Percentiles rank a stretch among this genome's conserved stretches.
Evolutionary conservation across 2,888 invertebrate genomes (phyloP).

Genomic region (Noctua pronuba): DNA sequence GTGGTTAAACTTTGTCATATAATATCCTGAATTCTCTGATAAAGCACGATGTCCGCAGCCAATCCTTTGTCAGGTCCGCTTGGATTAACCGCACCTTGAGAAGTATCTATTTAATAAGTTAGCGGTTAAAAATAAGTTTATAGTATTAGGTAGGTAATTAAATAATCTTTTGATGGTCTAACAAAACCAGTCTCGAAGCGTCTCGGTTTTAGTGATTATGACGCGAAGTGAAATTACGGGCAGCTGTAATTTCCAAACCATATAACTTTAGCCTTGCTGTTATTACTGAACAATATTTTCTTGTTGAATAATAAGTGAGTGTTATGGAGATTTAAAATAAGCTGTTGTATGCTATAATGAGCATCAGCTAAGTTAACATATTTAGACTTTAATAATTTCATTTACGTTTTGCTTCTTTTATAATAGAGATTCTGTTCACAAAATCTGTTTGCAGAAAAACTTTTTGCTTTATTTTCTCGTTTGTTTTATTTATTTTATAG

Average conservation of each 20-base stretch:
- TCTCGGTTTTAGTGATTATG: constrained; percentile 45
- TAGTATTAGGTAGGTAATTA: background rate
- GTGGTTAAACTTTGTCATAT: background rate
- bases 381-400: background rate
- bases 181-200: too few relatives aligned
- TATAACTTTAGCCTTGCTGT: constrained; percentile 44
- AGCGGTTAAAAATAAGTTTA: background rate
- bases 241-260: constrained; percentile 52
- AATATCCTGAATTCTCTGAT: background rate
- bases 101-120: background rate
- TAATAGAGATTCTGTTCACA: background rate
- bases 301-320: constrained; percentile 19
- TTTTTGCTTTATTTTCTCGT: background rate
- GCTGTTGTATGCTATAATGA: constrained; percentile 12
- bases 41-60: background rate
- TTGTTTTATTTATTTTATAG: background rate
- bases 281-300: constrained; percentile 45
- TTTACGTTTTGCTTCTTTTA: background rate
- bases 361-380: background rate
- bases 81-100: background rate
- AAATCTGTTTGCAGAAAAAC: background rate
- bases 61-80: background rate
- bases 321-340: constrained; percentile 19
- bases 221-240: constrained; percentile 42
- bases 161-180: constrained; percentile 9